Conservation (phyloP, 2,888 invertebrate species). For the Melitaea athalia region DNA sequence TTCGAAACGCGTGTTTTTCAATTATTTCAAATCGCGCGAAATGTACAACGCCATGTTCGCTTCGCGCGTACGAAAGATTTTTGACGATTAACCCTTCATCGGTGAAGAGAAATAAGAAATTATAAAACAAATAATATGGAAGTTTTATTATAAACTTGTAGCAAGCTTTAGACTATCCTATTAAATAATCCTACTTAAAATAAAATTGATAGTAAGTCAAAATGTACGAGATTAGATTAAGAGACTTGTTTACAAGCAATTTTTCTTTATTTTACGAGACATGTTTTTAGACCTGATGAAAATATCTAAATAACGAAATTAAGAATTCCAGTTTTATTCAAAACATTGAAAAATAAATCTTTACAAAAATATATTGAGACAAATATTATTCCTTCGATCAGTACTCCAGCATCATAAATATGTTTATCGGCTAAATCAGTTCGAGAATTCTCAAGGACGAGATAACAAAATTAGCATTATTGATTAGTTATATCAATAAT, state of each 20-base stretch:
- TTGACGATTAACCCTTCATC: conserved; percentile 34
- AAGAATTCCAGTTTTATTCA: no score
- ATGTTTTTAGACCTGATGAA: background rate
- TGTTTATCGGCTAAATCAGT: background rate
- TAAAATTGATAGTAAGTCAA: no score
- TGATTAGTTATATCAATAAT: background rate
- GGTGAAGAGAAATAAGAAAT: background rate
- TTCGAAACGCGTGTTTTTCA: conserved; percentile 62
- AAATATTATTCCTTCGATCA: background rate
- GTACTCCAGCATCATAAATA: background rate
- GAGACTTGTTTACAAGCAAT: no score
- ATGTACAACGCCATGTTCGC: conserved; percentile 42
- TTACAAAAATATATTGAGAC: background rate
- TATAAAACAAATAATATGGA: background rate
- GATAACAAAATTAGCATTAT: background rate
- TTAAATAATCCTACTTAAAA: no score
- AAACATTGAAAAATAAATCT: no score
- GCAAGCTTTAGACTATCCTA: no score
- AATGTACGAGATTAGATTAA: no score
- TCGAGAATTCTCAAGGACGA: background rate
- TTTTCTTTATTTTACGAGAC: no score
- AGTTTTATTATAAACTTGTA: no score
- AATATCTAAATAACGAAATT: background rate
- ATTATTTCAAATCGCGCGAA: conserved; percentile 63
- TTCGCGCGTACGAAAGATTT: conserved; percentile 42